A percentile compares a stretch with the other conserved stretches of the same genome.
These are phyloP conservation scores for Xenopus tropicalis DNA, from an alignment of 2,113 vertebrate genomes.

Conservation along the genomic window DNA sequence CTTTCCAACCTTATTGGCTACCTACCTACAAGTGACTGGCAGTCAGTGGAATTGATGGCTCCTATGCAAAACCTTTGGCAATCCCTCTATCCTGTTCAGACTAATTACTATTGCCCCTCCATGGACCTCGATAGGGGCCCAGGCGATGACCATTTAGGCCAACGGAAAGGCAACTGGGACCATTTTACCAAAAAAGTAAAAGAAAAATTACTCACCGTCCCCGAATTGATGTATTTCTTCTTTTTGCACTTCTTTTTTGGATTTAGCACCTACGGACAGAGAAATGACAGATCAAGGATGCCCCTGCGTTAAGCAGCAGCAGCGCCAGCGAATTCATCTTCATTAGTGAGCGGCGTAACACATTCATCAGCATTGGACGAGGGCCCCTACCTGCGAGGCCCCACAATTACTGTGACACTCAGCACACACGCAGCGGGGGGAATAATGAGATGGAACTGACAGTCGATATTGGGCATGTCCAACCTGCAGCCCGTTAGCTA, in stretches of 20 bases:
- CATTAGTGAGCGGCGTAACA: slow-evolving; percentile 13
- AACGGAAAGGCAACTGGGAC: too few relatives aligned
- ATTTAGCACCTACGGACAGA: slow-evolving; percentile 81
- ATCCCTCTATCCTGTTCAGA: too few relatives aligned
- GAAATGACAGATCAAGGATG: slow-evolving; percentile 29
- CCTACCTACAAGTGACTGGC: too few relatives aligned
- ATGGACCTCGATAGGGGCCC: too few relatives aligned
- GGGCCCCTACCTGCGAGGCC: neutral
- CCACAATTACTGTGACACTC: slow-evolving; percentile 32
- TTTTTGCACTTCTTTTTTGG: slow-evolving; percentile 97
- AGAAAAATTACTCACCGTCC: slow-evolving; percentile 77
- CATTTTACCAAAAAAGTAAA: too few relatives aligned
- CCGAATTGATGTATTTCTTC: slow-evolving; percentile 97
- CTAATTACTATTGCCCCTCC: too few relatives aligned
- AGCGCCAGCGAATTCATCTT: slow-evolving; percentile 25
- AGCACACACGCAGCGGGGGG: slow-evolving; percentile 6
- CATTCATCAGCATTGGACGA: slow-evolving; percentile 21
- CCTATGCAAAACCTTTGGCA: too few relatives aligned
- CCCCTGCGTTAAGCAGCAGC: neutral
- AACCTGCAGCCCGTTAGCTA: too few relatives aligned
- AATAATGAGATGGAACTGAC: slow-evolving; percentile 14
- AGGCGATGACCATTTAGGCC: too few relatives aligned
- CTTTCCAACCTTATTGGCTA: too few relatives aligned
- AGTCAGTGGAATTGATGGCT: too few relatives aligned
- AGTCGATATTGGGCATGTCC: too few relatives aligned